These are phyloP conservation scores for Pseudomyrmex concolor DNA, from an alignment of 1,140 invertebrate species.

Conservation along the genomic window DNA sequence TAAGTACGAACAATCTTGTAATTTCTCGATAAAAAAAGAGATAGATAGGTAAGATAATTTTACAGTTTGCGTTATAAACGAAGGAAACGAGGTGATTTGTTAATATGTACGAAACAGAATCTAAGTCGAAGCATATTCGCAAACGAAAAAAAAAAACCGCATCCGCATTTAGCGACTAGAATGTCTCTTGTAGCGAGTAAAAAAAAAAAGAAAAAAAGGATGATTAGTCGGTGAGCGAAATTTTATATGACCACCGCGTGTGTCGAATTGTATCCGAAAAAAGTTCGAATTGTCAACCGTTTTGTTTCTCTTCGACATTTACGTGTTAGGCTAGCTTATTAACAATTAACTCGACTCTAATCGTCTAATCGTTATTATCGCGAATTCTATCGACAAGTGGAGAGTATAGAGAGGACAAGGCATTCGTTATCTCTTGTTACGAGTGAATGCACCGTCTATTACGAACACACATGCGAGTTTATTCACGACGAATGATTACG, in stretches of 20 bases:
- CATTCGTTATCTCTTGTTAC: conserved; percentile 45
- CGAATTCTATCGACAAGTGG: conserved; percentile 41
- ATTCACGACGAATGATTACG: background rate
- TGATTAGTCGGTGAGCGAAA: conserved; percentile 44
- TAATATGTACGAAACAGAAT: conserved; percentile 31
- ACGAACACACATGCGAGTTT: conserved; percentile 8
- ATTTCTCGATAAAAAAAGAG: conserved; percentile 21
- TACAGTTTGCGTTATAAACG: conserved; percentile 44
- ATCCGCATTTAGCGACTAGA: conserved; percentile 42
- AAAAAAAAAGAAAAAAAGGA: background rate
- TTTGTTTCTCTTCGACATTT: conserved; percentile 75
- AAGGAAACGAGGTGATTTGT: conserved; percentile 11
- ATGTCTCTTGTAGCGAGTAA: conserved; percentile 42
- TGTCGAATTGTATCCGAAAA: conserved; percentile 34
- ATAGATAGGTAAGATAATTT: conserved; percentile 42
- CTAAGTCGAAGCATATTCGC: conserved; percentile 16
- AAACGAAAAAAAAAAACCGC: conserved; percentile 10
- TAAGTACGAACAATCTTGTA: conserved; percentile 39
- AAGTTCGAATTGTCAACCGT: conserved; percentile 73
- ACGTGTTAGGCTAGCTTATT: conserved; percentile 75
- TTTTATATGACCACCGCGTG: conserved; percentile 4
- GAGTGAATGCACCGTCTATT: conserved; percentile 32
- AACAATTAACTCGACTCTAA: conserved; percentile 67
- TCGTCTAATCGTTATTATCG: conserved; percentile 68
- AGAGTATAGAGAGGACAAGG: conserved; percentile 5